Conservation (phyloP, 2,797 vertebrate species). For the Megalops cyprinoides region DNA sequence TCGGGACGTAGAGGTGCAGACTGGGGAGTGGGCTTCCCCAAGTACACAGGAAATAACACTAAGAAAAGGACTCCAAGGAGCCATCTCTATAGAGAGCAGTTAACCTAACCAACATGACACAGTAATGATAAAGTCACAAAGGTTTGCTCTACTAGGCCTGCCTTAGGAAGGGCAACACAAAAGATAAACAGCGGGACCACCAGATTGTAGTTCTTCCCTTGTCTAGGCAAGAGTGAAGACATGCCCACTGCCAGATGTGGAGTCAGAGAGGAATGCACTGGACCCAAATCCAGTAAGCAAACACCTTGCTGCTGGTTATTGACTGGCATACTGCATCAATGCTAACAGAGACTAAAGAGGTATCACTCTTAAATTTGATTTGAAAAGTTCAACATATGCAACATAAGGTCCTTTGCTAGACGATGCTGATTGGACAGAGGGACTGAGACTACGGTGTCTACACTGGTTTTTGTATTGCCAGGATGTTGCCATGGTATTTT, state of each 20-base stretch:
- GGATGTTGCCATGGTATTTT: background rate
- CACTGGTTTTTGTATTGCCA: background rate
- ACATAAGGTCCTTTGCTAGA: background rate
- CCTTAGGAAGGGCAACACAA: background rate
- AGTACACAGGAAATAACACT: background rate
- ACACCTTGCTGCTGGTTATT: background rate
- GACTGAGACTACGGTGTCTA: background rate
- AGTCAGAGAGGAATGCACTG: background rate
- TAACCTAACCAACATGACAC: constrained; percentile 1
- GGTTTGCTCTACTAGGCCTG: background rate
- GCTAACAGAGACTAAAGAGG: background rate
- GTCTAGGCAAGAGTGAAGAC: background rate
- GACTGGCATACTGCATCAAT: background rate
- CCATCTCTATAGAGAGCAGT: constrained; percentile 14
- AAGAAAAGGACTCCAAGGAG: background rate
- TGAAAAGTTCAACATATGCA: background rate
- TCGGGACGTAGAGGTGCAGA: background rate
- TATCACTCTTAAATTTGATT: background rate
- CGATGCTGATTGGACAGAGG: background rate
- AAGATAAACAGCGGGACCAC: background rate
- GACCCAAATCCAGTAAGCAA: background rate
- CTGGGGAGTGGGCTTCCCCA: background rate
- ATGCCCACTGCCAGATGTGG: background rate
- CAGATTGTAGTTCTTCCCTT: background rate
- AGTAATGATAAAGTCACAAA: background rate